These are phyloP conservation scores for Falco novaeseelandiae DNA, from an alignment of 2,797 vertebrate species.

Conservation along the genomic window DNA sequence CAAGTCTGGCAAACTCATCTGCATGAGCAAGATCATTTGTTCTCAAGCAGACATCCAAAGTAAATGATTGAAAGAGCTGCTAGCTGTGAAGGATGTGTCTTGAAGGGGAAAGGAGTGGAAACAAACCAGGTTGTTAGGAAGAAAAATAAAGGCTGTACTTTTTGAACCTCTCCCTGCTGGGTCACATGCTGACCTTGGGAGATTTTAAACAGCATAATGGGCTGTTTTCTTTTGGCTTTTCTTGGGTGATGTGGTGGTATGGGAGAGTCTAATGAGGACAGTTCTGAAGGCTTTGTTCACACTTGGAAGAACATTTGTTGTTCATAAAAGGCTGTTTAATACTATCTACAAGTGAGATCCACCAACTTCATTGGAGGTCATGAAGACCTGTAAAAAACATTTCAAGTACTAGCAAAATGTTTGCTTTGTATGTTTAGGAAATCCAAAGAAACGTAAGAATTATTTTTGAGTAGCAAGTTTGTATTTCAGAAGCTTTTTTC, in stretches of 20 bases:
- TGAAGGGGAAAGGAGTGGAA: slow-evolving; percentile 77
- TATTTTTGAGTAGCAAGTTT: not conserved
- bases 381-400: not conserved
- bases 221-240: slow-evolving; percentile 58
- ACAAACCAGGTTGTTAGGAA: slow-evolving; percentile 79
- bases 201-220: slow-evolving; percentile 69
- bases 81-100: slow-evolving; percentile 78
- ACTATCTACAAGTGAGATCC: not conserved
- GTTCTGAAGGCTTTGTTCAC: slow-evolving; percentile 20
- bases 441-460: not conserved
- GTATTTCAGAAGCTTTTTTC: not conserved
- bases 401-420: not conserved
- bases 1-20: slow-evolving; percentile 90
- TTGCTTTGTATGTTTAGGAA: not conserved
- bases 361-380: not conserved
- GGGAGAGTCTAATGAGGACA: slow-evolving; percentile 11
- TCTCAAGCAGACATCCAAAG: slow-evolving; percentile 80
- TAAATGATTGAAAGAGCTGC: slow-evolving; percentile 82
- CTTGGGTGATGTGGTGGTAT: slow-evolving; percentile 54
- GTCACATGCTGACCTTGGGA: slow-evolving; percentile 75
- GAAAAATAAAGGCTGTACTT: slow-evolving; percentile 77
- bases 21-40: slow-evolving; percentile 79
- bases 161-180: slow-evolving; percentile 77
- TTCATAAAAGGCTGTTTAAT: not conserved
- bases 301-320: not conserved